A percentile compares a stretch with the other conserved stretches of the same genome.
Evolutionary conservation across 2,113 vertebrate genomes (phyloP).

Genomic region (Ptyas mucosa): DNA sequence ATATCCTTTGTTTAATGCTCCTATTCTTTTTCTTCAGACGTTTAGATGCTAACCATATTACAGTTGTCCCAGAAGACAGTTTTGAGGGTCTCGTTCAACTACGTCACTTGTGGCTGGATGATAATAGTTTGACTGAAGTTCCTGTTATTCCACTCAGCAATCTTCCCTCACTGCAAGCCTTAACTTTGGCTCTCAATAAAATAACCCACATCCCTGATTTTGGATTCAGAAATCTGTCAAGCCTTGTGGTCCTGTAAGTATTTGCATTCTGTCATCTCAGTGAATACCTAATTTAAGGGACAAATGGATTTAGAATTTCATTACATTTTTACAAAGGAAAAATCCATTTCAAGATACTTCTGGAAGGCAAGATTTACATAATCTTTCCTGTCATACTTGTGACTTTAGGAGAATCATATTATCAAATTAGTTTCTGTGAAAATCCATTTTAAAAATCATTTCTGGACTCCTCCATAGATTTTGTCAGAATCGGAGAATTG

Average conservation of each 20-base stretch:
- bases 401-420: too few species aligned
- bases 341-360: not conserved
- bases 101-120: slow-evolving; percentile 95
- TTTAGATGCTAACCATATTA: slow-evolving; percentile 95
- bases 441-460: not conserved
- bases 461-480: not conserved
- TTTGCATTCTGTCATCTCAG: not conserved
- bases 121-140: slow-evolving; percentile 89
- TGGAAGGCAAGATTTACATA: not conserved
- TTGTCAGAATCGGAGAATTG: not conserved
- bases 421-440: not conserved
- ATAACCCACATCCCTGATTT: slow-evolving; percentile 88
- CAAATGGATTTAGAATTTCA: not conserved
- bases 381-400: not conserved
- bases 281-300: not conserved
- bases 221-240: slow-evolving; percentile 93
- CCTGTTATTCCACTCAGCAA: slow-evolving; percentile 84
- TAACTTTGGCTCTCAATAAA: slow-evolving; percentile 92
- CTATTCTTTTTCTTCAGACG: slow-evolving; percentile 71
- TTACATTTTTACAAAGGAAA: not conserved
- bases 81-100: slow-evolving; percentile 91
- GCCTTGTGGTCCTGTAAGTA: slow-evolving; percentile 95
- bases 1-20: not conserved
- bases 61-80: slow-evolving; percentile 86
- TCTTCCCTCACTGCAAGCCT: slow-evolving; percentile 87